Evolutionary conservation across 2,888 invertebrate genomes (phyloP), one percentile per base, ranked within the genome.

Genomic region (Drosophila buzzatii): DNA sequence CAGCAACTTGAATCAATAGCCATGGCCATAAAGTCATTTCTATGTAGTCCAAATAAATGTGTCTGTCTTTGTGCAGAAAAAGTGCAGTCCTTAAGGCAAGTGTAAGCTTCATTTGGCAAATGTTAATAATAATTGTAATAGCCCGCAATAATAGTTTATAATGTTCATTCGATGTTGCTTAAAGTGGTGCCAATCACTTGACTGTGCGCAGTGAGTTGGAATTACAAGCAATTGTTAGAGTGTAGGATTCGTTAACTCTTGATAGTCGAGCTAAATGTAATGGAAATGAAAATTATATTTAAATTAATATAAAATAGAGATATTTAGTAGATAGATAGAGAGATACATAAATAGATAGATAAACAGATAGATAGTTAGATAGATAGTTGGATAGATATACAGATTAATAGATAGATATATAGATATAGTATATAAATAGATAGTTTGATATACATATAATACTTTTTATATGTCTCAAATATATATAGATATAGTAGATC

Each of bases 1-100:
- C 44, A 45, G 44, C 18, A 41, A 10, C 42, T 31, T 18, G 39
- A 51, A 60, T 51, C 52, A 60, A 52, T 39, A 52, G 37, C 52
- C 51, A 52, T 39, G 31, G 37, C 37, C 14, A 37, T 37, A 49
- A 44, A 55, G n/a, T 6, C 18, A 23, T 9, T 35, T 20, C 33
- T 18, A 10, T 16, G 27, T 31, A 16, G 14, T n/a, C 1, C 1
- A 27, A n/a, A 2, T 55, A 14, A 41, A 12, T 27, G 10, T 55
- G 10, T 31, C n/a, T 41, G 37, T 39, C 3, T 41, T n/a, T 18
- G 10, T 14, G 9, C 8, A 31, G 27, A 27, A 27, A 27, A 6
- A 27, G 7, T 27, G 55, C 55, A 56, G 27, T 41, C 31, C 41
- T 37, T 9, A 8, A 23, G 8, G 9, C 14, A 10, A 16, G 37